Conservation (phyloP, 2,797 vertebrate genomes). For the Anabacerthia variegaticeps region DNA sequence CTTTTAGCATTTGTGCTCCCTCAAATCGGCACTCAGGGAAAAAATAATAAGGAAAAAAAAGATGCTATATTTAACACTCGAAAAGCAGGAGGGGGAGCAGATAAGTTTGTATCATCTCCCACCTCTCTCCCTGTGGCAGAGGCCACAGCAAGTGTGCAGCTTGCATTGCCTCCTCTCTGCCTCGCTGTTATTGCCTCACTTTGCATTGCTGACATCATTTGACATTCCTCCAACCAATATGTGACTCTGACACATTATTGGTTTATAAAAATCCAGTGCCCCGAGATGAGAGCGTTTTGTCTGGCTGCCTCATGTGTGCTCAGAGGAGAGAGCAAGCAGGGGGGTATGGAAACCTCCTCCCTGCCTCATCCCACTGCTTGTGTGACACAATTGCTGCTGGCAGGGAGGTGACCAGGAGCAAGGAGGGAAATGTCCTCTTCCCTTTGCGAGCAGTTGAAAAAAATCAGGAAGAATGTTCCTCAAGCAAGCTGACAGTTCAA, state of each 20-base stretch:
- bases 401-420: background rate
- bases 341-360: background rate
- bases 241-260: background rate
- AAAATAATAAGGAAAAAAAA: accelerated
- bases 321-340: background rate
- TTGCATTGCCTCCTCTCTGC: background rate
- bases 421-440: background rate
- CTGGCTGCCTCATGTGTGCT: background rate
- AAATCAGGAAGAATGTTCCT: background rate
- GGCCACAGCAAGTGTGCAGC: background rate
- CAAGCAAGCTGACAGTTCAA: background rate
- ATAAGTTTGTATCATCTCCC: background rate
- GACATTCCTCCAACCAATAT: background rate
- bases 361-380: background rate
- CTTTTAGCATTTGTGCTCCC: background rate
- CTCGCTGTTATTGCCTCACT: background rate
- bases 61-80: background rate
- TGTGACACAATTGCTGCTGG: background rate
- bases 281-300: background rate
- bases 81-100: background rate
- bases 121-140: background rate
- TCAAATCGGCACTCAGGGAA: accelerated
- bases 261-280: background rate
- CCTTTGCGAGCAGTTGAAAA: background rate
- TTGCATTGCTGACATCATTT: background rate